phyloP scores from a whole-genome alignment of 1,140 invertebrate genomes.

The Leptopilina clavipes region DNA sequence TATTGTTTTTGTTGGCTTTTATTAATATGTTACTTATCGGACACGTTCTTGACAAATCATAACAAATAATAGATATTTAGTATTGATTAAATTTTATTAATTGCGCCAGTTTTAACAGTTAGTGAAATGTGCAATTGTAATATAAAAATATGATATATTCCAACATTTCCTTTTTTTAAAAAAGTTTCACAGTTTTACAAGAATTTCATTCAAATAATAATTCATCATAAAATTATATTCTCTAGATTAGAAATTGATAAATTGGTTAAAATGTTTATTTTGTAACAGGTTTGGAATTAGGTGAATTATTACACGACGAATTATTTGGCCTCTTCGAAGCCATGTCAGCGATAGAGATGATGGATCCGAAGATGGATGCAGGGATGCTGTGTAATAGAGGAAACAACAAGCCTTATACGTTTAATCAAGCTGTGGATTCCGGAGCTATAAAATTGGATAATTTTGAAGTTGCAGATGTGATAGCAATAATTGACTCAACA shows the following conservation, averaged over 20 bases:
- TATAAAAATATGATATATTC: too few relatives aligned
- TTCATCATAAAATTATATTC: too few relatives aligned
- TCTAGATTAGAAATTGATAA: background rate
- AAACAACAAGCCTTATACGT: conserved; percentile 88
- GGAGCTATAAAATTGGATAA: conserved; percentile 88
- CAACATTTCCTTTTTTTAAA: too few relatives aligned
- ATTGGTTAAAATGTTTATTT: conserved; percentile 34
- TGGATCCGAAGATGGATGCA: conserved; percentile 99
- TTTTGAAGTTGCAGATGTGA: conserved; percentile 82
- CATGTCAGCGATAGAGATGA: conserved; percentile 99
- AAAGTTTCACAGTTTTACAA: too few relatives aligned
- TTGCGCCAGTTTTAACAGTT: too few relatives aligned
- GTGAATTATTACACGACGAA: conserved; percentile 92
- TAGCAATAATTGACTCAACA: conserved; percentile 95
- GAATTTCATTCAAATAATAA: too few relatives aligned
- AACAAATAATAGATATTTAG: too few relatives aligned
- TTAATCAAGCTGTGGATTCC: conserved; percentile 88
- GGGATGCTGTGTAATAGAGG: conserved; percentile 96
- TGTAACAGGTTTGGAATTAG: conserved; percentile 84
- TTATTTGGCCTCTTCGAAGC: conserved; percentile 97
- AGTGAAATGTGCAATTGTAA: too few relatives aligned
- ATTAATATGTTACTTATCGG: too few relatives aligned
- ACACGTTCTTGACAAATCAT: too few relatives aligned
- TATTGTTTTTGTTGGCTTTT: background rate
- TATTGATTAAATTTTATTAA: too few relatives aligned